phyloP scores from a whole-genome alignment of 2,888 invertebrate genomes.

The Acrobasis suavella region DNA sequence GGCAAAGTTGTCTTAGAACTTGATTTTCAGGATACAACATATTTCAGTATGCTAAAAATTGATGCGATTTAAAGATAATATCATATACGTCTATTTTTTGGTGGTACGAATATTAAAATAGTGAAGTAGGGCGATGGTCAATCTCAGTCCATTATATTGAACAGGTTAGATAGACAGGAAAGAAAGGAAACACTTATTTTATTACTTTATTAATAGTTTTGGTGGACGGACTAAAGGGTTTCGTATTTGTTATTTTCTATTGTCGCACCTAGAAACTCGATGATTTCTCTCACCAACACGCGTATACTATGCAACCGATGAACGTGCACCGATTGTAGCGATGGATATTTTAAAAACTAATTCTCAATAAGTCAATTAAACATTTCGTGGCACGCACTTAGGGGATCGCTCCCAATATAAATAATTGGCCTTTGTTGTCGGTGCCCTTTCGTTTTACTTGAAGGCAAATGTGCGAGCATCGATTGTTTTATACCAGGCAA shows the following conservation, averaged over 20 bases:
- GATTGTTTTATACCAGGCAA: background rate
- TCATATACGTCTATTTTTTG: too few species aligned
- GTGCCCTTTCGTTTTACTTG: slow-evolving; percentile 51
- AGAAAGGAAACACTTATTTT: background rate
- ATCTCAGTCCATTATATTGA: too few species aligned
- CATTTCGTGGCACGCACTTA: slow-evolving; percentile 71
- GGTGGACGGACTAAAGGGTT: too few species aligned
- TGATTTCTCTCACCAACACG: slow-evolving; percentile 28
- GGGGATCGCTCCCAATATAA: slow-evolving; percentile 68
- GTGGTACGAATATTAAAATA: too few species aligned
- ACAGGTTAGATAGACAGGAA: too few species aligned
- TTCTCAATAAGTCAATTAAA: slow-evolving; percentile 83
- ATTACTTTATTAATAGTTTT: background rate
- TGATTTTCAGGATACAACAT: too few species aligned
- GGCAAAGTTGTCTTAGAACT: too few species aligned
- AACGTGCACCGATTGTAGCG: slow-evolving; percentile 62
- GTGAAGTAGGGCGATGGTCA: too few species aligned
- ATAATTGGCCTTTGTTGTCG: slow-evolving; percentile 75
- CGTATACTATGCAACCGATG: slow-evolving; percentile 57
- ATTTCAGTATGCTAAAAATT: too few species aligned
- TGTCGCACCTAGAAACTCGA: background rate
- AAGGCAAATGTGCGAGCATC: slow-evolving; percentile 15
- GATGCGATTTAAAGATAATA: too few species aligned
- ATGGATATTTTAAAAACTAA: slow-evolving; percentile 74
- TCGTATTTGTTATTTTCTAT: background rate